Conservation (phyloP, 2,888 invertebrate genomes). For the Torymus aiolomorphi region DNA sequence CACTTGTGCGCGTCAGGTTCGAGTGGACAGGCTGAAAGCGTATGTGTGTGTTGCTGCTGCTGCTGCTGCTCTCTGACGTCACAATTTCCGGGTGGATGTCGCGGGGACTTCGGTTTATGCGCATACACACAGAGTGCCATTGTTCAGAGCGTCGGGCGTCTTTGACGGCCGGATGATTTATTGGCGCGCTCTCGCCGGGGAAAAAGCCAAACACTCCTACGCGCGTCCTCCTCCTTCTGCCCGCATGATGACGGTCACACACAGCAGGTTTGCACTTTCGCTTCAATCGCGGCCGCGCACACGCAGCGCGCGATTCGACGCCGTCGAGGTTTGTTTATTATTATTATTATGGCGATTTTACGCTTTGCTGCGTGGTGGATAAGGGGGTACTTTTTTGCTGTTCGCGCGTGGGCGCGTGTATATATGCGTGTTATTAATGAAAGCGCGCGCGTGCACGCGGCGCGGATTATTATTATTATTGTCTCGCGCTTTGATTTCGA, state of each 20-base stretch:
- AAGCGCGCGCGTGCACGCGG: no score
- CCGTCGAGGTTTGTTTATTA: no score
- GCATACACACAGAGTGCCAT: constrained; percentile 9
- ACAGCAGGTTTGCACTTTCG: background rate
- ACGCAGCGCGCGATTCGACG: no score
- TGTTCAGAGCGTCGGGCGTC: constrained; percentile 14
- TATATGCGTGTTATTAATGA: no score
- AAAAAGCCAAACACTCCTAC: background rate
- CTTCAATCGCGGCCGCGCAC: no score
- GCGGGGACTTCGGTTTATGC: background rate
- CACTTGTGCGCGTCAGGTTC: constrained; percentile 25
- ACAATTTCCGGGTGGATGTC: constrained; percentile 23
- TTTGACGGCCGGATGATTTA: constrained; percentile 45
- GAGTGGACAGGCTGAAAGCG: constrained; percentile 49
- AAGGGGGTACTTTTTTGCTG: no score
- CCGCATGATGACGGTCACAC: background rate
- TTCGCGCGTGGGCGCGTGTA: no score
- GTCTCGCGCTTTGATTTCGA: background rate
- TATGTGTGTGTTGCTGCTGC: no score
- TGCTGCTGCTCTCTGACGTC: constrained; percentile 14
- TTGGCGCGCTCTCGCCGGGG: background rate
- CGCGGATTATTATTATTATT: background rate
- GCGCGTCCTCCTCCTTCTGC: background rate
- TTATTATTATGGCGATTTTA: no score
- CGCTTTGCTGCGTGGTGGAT: no score